phyloP scores from a whole-genome alignment of 2,888 invertebrate genomes.

The Platycheirus albimanus region DNA sequence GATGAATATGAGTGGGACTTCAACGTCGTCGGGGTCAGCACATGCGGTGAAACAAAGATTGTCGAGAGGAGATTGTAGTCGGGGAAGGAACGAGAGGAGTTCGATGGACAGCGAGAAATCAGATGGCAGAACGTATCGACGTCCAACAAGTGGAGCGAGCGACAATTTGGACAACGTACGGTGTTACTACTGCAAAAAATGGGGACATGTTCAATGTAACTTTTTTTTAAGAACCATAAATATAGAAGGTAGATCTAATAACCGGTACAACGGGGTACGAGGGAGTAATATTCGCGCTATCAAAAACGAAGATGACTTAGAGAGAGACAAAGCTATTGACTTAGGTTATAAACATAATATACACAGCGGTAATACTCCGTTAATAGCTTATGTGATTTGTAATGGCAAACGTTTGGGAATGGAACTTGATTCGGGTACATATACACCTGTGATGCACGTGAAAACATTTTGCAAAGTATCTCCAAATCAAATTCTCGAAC shows the following conservation, averaged over 20 bases:
- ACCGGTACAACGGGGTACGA: background rate
- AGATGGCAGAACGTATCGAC: background rate
- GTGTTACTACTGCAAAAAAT: conserved; percentile 30
- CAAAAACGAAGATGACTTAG: background rate
- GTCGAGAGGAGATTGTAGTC: background rate
- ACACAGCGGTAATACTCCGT: background rate
- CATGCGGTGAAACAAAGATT: background rate
- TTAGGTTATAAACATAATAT: background rate
- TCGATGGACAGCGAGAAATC: background rate
- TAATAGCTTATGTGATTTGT: background rate
- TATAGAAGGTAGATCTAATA: conserved; percentile 2
- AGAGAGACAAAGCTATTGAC: background rate
- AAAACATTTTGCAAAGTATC: background rate
- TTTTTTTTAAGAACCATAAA: too few species aligned
- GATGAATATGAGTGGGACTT: conserved; percentile 8
- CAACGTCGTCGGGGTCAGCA: background rate
- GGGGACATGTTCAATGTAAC: conserved; percentile 23
- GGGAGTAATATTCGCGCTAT: background rate
- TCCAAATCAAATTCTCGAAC: background rate
- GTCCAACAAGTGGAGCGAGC: background rate
- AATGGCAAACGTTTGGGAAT: background rate
- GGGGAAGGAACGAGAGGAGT: background rate
- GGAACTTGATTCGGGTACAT: background rate
- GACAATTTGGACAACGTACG: background rate
- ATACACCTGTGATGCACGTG: background rate